Conservation (phyloP, 2,797 vertebrate species). For the Channa striata region DNA sequence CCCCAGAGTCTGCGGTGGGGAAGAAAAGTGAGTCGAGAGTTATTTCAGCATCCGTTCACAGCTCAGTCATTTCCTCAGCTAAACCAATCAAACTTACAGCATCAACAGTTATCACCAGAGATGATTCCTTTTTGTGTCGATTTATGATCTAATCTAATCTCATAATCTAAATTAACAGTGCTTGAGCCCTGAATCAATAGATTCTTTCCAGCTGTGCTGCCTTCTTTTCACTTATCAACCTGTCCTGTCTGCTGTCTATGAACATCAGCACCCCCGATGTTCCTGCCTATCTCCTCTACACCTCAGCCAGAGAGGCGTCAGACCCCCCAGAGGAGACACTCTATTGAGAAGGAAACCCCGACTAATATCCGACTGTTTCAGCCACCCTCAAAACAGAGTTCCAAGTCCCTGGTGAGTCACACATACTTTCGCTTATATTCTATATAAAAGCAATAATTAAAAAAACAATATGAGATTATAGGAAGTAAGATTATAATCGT, state of each 20-base stretch:
- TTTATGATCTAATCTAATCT: not conserved
- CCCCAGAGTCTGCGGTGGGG: constrained; percentile 85
- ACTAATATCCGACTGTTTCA: constrained; percentile 93
- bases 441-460: no score
- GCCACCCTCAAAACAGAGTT: constrained; percentile 92
- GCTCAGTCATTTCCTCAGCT: not conserved
- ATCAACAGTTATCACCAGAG: not conserved
- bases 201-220: not conserved
- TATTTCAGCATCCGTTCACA: not conserved
- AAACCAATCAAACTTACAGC: constrained; percentile 31
- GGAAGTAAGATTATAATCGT: no score
- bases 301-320: constrained; percentile 96
- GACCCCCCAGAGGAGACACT: constrained; percentile 93
- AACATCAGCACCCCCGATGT: constrained; percentile 90
- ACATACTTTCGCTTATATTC: no score
- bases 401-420: constrained; percentile 93
- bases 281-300: constrained; percentile 97
- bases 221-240: not conserved
- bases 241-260: not conserved
- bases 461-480: no score
- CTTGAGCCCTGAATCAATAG: not conserved
- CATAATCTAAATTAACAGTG: not conserved
- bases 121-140: not conserved
- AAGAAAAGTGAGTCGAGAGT: constrained; percentile 91
- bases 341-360: constrained; percentile 98